phyloP scores from a whole-genome alignment of 2,888 invertebrate species.

The Trachelus iudaicus region DNA sequence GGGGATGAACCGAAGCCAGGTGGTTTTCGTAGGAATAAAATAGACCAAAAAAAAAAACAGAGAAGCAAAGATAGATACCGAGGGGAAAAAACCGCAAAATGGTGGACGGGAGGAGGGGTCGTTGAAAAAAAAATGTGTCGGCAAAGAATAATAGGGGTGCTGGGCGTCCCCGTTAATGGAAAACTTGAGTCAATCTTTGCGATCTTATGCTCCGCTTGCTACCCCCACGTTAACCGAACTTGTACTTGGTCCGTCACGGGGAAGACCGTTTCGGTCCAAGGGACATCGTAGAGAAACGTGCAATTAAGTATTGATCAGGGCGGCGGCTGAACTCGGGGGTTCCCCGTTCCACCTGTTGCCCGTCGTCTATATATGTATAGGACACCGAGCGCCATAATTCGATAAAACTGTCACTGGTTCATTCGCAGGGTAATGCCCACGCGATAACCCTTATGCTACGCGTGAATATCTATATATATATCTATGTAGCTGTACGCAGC shows the following conservation, averaged over 20 bases:
- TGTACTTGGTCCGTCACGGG: too few species aligned
- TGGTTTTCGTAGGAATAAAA: slow-evolving; percentile 1
- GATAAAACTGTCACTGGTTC: slow-evolving; percentile 42
- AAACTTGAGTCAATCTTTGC: neutral
- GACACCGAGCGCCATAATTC: slow-evolving; percentile 34
- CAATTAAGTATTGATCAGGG: slow-evolving; percentile 61
- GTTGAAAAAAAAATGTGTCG: neutral
- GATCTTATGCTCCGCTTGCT: too few species aligned
- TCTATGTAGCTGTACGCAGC: too few species aligned
- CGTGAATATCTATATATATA: too few species aligned
- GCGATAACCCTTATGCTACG: too few species aligned
- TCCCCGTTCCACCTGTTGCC: slow-evolving; percentile 53
- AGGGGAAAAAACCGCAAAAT: neutral
- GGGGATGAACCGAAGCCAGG: neutral
- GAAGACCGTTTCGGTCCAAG: neutral
- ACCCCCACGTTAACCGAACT: too few species aligned
- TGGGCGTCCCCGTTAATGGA: neutral
- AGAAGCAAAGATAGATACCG: neutral
- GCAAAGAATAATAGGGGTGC: too few species aligned
- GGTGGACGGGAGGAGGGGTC: neutral
- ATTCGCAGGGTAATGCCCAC: too few species aligned
- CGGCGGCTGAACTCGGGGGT: slow-evolving; percentile 39
- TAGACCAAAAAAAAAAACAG: slow-evolving; percentile 22
- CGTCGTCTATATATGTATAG: slow-evolving; percentile 3
- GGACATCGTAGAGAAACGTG: slow-evolving; percentile 31